These are phyloP conservation scores for Emmelina monodactyla DNA, from an alignment of 2,888 invertebrate genomes.

Conservation along the genomic window DNA sequence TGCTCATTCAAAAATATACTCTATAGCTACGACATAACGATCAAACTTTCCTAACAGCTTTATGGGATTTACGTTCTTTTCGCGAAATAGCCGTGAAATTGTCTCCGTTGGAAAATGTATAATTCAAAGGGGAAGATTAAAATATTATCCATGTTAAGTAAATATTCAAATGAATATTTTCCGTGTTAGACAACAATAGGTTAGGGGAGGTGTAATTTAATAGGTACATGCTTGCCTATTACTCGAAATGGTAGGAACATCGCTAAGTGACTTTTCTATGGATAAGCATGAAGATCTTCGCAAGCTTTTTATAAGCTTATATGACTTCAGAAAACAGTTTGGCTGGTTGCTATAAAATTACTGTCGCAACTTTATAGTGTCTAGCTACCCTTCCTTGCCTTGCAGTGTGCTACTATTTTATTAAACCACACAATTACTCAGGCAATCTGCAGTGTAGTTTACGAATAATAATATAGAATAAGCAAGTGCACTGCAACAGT, in stretches of 20 bases:
- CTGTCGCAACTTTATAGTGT: too few relatives aligned
- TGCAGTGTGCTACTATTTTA: too few relatives aligned
- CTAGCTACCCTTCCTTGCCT: too few relatives aligned
- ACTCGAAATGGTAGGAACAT: constrained; percentile 62
- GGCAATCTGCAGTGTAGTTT: too few relatives aligned
- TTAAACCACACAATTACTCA: too few relatives aligned
- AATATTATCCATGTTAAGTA: constrained; percentile 69
- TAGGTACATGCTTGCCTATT: constrained; percentile 60
- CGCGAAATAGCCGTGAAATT: constrained; percentile 51
- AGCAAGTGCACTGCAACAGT: too few relatives aligned
- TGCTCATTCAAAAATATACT: constrained; percentile 31
- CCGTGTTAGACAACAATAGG: constrained; percentile 65
- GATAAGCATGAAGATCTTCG: too few relatives aligned
- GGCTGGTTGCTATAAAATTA: too few relatives aligned
- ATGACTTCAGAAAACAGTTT: too few relatives aligned
- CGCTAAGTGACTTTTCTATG: too few relatives aligned
- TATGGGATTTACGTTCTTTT: constrained; percentile 36
- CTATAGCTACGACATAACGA: constrained; percentile 20
- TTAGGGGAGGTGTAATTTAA: constrained; percentile 58
- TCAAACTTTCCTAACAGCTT: constrained; percentile 31
- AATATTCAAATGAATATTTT: constrained; percentile 69
- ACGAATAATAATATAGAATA: too few relatives aligned
- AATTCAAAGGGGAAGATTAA: constrained; percentile 68
- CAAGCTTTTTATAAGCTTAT: too few relatives aligned
- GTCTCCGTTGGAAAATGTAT: constrained; percentile 66